A percentile compares a stretch with the other conserved stretches of the same genome.
phyloP scores from a whole-genome alignment of 1,140 invertebrate species.

The Heliconius congener region DNA sequence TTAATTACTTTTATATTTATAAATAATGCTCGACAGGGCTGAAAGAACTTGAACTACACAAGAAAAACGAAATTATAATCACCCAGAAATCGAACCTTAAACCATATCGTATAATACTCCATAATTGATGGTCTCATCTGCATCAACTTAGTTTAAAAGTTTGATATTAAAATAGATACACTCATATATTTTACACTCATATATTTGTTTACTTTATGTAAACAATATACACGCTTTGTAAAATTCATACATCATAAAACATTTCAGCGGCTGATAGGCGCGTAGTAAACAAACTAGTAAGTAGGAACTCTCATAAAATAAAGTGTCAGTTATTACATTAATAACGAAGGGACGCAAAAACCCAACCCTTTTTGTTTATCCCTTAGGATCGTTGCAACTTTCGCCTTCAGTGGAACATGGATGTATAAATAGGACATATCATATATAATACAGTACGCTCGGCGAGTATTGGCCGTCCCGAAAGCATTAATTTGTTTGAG shows the following conservation, averaged over 20 bases:
- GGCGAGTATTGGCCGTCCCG: too few species aligned
- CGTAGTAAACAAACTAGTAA: constrained; percentile 52
- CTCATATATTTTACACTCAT: background rate
- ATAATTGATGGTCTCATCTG: background rate
- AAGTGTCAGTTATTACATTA: constrained; percentile 79
- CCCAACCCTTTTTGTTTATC: constrained; percentile 71
- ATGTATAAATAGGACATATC: constrained; percentile 26
- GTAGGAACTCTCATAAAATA: constrained; percentile 65
- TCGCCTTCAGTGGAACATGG: constrained; percentile 41
- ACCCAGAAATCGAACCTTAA: background rate
- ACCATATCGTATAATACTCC: background rate
- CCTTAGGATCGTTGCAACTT: constrained; percentile 53
- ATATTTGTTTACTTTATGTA: background rate
- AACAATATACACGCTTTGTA: constrained; percentile 1
- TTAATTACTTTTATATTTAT: too few species aligned
- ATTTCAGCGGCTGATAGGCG: constrained; percentile 27
- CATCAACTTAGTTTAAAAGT: background rate
- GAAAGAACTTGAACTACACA: too few species aligned
- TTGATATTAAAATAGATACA: constrained; percentile 1
- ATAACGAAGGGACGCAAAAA: constrained; percentile 69
- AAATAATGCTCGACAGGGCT: too few species aligned
- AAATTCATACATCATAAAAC: constrained; percentile 13
- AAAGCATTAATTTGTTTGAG: too few species aligned
- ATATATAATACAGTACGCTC: too few species aligned
- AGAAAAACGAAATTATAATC: too few species aligned